Conservation (phyloP, 2,888 invertebrate genomes). For the Empis stercorea region DNA sequence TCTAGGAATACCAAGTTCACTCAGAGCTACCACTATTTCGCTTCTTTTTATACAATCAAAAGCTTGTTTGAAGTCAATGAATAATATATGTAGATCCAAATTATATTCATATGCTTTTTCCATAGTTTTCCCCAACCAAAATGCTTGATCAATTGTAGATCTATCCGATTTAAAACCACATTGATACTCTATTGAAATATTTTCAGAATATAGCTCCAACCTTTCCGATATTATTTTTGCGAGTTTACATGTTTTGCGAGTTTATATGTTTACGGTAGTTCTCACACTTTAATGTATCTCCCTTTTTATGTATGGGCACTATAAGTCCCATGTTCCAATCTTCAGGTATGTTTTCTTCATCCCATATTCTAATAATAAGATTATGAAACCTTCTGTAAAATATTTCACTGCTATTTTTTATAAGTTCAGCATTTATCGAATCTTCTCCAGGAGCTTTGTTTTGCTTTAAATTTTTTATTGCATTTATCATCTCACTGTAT, state of each 20-base stretch:
- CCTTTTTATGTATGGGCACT: constrained; percentile 3
- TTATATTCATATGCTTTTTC: constrained; percentile 2
- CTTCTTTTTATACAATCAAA: neutral
- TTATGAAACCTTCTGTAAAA: neutral
- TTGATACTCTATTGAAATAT: neutral
- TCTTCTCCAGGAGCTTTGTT: constrained; percentile 4
- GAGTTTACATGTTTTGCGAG: no score
- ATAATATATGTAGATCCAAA: neutral
- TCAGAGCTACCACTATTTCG: neutral
- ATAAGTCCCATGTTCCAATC: neutral
- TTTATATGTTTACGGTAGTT: constrained; percentile 5
- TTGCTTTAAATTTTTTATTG: neutral
- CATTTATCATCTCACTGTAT: neutral
- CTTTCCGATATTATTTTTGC: neutral
- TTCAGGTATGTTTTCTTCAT: neutral
- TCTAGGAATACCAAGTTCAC: neutral
- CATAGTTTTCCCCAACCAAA: neutral
- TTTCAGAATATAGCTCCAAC: neutral
- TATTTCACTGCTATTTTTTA: neutral
- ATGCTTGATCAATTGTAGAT: neutral
- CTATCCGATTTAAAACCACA: neutral
- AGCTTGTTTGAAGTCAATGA: no score
- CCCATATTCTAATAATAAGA: neutral
- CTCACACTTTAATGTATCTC: neutral
- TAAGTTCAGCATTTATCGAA: constrained; percentile 1